Evolutionary conservation across 1,140 invertebrate genomes (phyloP).

Genomic region (Zaprionus davidi): DNA sequence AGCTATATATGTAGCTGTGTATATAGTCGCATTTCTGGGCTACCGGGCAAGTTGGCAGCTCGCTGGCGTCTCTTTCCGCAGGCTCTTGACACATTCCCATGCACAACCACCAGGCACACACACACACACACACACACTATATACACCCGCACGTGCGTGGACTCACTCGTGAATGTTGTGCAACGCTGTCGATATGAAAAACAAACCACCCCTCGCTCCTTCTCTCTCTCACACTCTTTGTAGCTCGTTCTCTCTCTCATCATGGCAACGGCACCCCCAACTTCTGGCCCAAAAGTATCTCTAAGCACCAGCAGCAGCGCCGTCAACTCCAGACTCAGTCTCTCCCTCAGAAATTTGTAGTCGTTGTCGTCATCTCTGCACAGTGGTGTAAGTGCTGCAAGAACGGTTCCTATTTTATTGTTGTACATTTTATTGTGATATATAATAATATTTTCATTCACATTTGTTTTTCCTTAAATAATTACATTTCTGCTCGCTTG

Average conservation of each 20-base stretch:
- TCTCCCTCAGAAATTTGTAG: constrained; percentile 25
- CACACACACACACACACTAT: neutral
- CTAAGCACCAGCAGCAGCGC: neutral
- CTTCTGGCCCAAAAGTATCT: constrained; percentile 11
- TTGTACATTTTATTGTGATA: too few species aligned
- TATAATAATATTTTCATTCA: too few species aligned
- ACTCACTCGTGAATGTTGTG: constrained; percentile 27
- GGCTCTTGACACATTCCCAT: constrained; percentile 60
- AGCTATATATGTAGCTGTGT: neutral
- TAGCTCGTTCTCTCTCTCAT: neutral
- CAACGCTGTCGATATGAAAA: constrained; percentile 9
- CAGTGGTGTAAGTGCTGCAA: neutral
- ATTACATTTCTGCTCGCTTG: too few species aligned
- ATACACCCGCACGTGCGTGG: constrained; percentile 42
- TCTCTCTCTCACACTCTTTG: neutral
- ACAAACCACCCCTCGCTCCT: constrained; percentile 32
- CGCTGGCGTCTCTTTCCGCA: constrained; percentile 17
- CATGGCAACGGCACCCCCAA: constrained; percentile 1
- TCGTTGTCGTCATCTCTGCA: constrained; percentile 30
- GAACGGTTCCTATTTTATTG: neutral
- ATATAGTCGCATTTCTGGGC: constrained; percentile 14
- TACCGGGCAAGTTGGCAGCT: constrained; percentile 44
- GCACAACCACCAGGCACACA: constrained; percentile 25
- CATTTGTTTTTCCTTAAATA: too few species aligned
- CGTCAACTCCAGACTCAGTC: constrained; percentile 25